Conservation (phyloP, 1,140 invertebrate species). For the Agrypnia vestita region DNA sequence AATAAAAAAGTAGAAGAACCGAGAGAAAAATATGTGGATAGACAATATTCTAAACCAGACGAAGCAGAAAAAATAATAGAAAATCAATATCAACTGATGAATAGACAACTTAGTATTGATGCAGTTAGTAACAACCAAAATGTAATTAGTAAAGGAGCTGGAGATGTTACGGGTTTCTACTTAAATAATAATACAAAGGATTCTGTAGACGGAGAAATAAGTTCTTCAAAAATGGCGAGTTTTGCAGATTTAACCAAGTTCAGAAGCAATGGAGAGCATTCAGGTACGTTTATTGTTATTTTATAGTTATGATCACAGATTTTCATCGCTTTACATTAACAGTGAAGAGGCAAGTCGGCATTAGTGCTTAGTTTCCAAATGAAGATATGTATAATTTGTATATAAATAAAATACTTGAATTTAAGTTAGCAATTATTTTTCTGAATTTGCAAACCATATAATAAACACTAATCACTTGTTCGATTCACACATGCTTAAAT, state of each 20-base stretch:
- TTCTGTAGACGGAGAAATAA: conserved; percentile 68
- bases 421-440: no score
- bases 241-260: conserved; percentile 81
- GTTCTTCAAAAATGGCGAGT: conserved; percentile 77
- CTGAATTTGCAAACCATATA: no score
- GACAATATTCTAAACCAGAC: conserved; percentile 58
- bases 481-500: no score
- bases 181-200: conserved; percentile 73
- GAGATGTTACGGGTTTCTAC: conserved; percentile 68
- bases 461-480: no score
- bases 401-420: no score
- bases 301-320: conserved; percentile 1
- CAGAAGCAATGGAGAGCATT: conserved; percentile 72
- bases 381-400: no score
- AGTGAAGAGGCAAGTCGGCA: no score
- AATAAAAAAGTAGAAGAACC: conserved; percentile 51
- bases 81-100: conserved; percentile 66
- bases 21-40: conserved; percentile 39
- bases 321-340: neutral
- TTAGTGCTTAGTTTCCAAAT: no score
- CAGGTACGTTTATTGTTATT: conserved; percentile 62
- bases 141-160: conserved; percentile 73
- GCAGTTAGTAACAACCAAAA: conserved; percentile 73
- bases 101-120: conserved; percentile 74
- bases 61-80: conserved; percentile 62